Conservation (phyloP, 2,888 invertebrate genomes). For the Gari tellinella region DNA sequence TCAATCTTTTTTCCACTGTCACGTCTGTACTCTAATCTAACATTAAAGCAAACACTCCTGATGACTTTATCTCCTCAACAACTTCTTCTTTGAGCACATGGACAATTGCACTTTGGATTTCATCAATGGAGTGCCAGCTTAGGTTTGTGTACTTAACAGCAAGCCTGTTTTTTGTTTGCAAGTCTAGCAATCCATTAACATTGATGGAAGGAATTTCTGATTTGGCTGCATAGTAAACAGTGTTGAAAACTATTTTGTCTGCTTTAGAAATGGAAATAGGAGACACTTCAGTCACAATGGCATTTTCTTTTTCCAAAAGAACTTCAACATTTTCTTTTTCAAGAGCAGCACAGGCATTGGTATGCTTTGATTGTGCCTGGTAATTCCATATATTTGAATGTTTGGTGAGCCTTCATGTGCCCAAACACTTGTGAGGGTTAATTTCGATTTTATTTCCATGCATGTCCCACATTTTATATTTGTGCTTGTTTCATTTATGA, state of each 20-base stretch:
- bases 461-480: background rate
- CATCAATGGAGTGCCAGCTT: background rate
- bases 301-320: too few relatives aligned
- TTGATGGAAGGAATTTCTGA: background rate
- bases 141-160: constrained; percentile 3
- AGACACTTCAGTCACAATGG: too few relatives aligned
- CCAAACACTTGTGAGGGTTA: constrained; percentile 10
- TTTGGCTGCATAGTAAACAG: constrained; percentile 28
- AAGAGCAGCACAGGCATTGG: background rate
- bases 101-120: background rate
- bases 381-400: background rate
- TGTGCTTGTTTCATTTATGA: background rate
- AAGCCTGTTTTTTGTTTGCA: constrained; percentile 3
- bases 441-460: constrained; percentile 2
- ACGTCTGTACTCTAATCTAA: constrained; percentile 42
- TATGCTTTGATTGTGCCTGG: background rate
- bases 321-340: too few relatives aligned
- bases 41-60: constrained; percentile 23
- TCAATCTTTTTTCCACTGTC: constrained; percentile 2
- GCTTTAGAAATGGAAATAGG: background rate
- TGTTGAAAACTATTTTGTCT: constrained; percentile 16
- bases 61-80: constrained; percentile 1
- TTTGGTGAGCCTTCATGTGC: background rate
- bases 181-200: constrained; percentile 2
- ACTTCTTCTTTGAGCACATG: background rate